Base-by-base conservation (phyloP, 2,113 vertebrate species). In the Larimichthys crocea region DNA sequence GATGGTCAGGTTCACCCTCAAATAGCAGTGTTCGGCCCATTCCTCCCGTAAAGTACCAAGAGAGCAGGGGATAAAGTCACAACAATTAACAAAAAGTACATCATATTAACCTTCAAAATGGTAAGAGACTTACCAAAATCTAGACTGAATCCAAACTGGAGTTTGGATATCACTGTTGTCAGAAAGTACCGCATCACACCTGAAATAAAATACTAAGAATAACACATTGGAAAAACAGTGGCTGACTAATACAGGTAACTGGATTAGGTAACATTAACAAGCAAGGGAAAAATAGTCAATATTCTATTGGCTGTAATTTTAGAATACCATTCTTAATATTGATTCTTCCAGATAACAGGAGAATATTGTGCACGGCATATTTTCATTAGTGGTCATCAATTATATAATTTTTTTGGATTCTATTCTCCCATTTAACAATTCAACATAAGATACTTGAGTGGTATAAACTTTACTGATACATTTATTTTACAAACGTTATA, bases 1-100 rank as follows among this genome's bases (percentile, higher is more conserved):
- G 60, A 40, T 76, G 73, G 73, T 76, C 73, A 53, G 29, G 12
- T 53, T 76, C 73, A 55, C 73, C 61, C 61, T 76, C 31, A 76
- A 76, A 76, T 11, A n/a, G 20, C 7, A 76, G 61, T 64, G 73
- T 63, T 64, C 29, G 17, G 22, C 29, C 71, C 29, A 65, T 62
- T 64, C 44, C 74, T 76, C 35, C 61, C 48, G 74, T 55, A 66
- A 52, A 71, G 31, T 56, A 57, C 20, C 52, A 56, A 71, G 31
- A 57, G 31, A 57, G n/a, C 52, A 57, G 68, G 67, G 67, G 50
- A 40, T 42, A 56, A 49, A 57, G 3, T 71, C 68, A 71, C 26
- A 22, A 52, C 10, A 68, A 68, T 68, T 52, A 70, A 70, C 31
- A 3, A 19, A 70, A 70, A 70, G n/a, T 55, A 7, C 67, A 70